Base-by-base conservation (phyloP, 2,888 invertebrate genomes). In the Synergus gifuensis region DNA sequence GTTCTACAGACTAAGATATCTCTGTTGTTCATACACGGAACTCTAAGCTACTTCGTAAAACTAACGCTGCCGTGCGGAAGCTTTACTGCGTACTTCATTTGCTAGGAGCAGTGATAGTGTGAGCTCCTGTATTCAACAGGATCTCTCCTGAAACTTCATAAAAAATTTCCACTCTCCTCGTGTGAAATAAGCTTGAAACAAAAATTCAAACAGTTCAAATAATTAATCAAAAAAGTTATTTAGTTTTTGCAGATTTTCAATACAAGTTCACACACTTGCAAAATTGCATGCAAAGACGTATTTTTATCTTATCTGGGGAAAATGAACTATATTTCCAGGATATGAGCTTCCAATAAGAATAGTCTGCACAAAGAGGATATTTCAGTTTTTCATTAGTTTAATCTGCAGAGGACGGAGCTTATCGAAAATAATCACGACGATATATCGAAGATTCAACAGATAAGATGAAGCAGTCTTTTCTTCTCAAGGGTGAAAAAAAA, bases 91-190 rank as follows among this genome's bases (percentile, higher is more conserved):
- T 73, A 73, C 49, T 73, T 73, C 22, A 18, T 60, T 60, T 60
- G 22, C 22, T 9, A 60, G 22, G 4, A 22, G 22, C 14, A 28
- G 5, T 14, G 28, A 62, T 14, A 14, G 28, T 28, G 22, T 22
- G 62, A 22, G 62, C 22, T 36, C 5, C 36, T 12, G 28, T 73
- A 73, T 54, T 54, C 73, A 73, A 16, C n/a, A 54, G 73, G 36
- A 73, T 36, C 36, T 54, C 73, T 54, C 36, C 36, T 54, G 54
- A 73, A 73, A 73, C 49, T 73, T 73, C 73, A 73, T 73, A 49
- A 73, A 54, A 73, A 49, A n/a, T 36, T 54, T 36, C 73, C 36
- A 49, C 28, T 69, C 46, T 14, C 28, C n/a, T 28, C 16, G 40
- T 28, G 36, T 16, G 28, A 73, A 73, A 73, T 54, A 54, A 54